phyloP scores from a whole-genome alignment of 2,113 vertebrate genomes.

The Heterocephalus glaber region DNA sequence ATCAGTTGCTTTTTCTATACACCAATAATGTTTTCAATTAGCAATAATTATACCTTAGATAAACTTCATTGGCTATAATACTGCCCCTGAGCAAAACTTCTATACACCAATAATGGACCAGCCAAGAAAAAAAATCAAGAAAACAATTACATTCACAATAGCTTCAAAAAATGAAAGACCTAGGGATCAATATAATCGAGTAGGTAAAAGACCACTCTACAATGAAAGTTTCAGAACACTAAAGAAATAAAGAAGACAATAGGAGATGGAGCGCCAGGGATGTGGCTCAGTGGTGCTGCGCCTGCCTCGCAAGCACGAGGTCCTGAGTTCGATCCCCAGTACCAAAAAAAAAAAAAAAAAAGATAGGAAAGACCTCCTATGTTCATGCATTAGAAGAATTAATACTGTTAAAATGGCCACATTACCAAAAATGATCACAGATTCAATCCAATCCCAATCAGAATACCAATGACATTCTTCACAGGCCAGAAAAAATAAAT shows the following conservation, averaged over 20 bases:
- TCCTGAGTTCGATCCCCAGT: too few relatives aligned
- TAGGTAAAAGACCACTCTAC: neutral
- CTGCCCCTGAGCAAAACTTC: neutral
- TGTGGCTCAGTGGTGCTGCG: too few relatives aligned
- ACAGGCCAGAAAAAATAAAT: neutral
- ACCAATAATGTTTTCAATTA: neutral
- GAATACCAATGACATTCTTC: neutral
- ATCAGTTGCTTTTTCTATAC: too few relatives aligned
- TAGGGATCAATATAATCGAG: neutral
- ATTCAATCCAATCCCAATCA: neutral
- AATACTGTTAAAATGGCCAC: neutral
- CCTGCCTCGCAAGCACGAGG: too few relatives aligned
- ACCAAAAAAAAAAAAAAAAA: too few relatives aligned
- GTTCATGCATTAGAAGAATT: neutral
- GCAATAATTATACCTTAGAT: neutral
- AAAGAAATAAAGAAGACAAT: neutral
- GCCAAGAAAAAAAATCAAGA: neutral
- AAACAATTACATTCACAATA: neutral
- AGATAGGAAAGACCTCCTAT: neutral
- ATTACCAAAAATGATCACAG: neutral
- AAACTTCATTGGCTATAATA: neutral
- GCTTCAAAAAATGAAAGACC: neutral
- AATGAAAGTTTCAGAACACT: neutral
- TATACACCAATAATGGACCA: neutral
- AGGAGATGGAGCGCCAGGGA: too few relatives aligned